phyloP scores from a whole-genome alignment of 2,113 vertebrate genomes.

The Cyprinodon tularosa region DNA sequence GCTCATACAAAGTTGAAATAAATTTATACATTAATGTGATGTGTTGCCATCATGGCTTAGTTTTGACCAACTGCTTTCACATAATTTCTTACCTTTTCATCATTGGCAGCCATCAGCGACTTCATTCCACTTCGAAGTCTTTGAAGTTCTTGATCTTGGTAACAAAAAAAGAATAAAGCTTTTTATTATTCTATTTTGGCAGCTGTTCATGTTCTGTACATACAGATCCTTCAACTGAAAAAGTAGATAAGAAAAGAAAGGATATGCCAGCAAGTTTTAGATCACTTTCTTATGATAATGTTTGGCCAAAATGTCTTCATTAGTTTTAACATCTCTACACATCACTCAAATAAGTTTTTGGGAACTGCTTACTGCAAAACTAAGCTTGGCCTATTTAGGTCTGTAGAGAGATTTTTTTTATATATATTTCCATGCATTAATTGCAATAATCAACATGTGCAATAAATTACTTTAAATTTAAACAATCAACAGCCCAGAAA shows the following conservation, averaged over 20 bases:
- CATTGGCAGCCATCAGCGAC: slow-evolving; percentile 86
- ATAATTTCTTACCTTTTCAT: slow-evolving; percentile 87
- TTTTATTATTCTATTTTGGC: neutral
- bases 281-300: slow-evolving; percentile 10
- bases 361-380: neutral
- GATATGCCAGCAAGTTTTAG: neutral
- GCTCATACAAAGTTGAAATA: slow-evolving; percentile 10
- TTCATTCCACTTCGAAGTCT: slow-evolving; percentile 91
- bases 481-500: slow-evolving; percentile 13
- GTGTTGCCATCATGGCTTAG: slow-evolving; percentile 5
- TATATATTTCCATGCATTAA: neutral
- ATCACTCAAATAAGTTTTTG: slow-evolving; percentile 20
- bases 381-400: slow-evolving; percentile 8
- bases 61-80: slow-evolving; percentile 32
- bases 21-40: slow-evolving; percentile 19
- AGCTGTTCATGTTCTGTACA: neutral
- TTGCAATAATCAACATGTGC: slow-evolving; percentile 2
- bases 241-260: too few relatives aligned
- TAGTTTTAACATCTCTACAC: slow-evolving; percentile 14
- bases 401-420: neutral
- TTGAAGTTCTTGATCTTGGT: slow-evolving; percentile 91
- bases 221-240: too few relatives aligned
- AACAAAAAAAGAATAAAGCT: neutral
- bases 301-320: neutral
- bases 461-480: slow-evolving; percentile 14